Conservation (phyloP, 1,140 invertebrate species). For the Drosophila rufa region DNA sequence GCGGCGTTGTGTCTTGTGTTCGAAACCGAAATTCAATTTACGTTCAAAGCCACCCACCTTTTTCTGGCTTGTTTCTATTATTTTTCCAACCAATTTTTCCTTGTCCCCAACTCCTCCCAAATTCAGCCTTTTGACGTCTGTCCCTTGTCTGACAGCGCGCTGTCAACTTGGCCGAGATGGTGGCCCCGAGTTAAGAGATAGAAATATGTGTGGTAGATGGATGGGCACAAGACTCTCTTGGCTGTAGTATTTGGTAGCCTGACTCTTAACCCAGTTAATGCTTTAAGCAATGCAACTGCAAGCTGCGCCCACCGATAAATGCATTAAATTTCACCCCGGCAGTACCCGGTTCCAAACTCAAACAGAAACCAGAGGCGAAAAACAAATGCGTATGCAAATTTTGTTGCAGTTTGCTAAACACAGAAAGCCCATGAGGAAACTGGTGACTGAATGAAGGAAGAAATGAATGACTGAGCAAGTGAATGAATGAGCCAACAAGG, state of each 20-base stretch:
- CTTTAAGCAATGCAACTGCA: conserved; percentile 52
- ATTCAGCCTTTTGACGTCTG: conserved; percentile 27
- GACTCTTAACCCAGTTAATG: conserved; percentile 33
- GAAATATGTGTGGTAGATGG: conserved; percentile 8
- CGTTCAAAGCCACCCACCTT: conserved; percentile 25
- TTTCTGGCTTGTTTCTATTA: conserved; percentile 1
- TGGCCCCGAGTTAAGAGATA: conserved; percentile 17
- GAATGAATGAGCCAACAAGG: conserved; percentile 24
- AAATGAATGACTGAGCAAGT: conserved; percentile 29
- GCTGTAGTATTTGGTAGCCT: not conserved
- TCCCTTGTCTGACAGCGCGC: conserved; percentile 27
- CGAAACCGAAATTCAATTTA: conserved; percentile 35
- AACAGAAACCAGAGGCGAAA: conserved; percentile 25
- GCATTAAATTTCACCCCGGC: conserved; percentile 38
- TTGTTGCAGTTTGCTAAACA: conserved; percentile 29
- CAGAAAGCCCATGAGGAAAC: conserved; percentile 48
- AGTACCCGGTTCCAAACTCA: conserved; percentile 2
- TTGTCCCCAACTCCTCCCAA: not conserved
- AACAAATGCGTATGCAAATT: conserved; percentile 70
- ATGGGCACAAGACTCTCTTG: conserved; percentile 6
- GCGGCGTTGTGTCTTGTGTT: not conserved
- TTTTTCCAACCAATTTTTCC: not conserved
- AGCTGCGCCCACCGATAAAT: conserved; percentile 34
- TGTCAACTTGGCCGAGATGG: conserved; percentile 33
- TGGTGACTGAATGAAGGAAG: conserved; percentile 35